Conservation (phyloP, 2,113 vertebrate species). For the Calidris pygmaea region DNA sequence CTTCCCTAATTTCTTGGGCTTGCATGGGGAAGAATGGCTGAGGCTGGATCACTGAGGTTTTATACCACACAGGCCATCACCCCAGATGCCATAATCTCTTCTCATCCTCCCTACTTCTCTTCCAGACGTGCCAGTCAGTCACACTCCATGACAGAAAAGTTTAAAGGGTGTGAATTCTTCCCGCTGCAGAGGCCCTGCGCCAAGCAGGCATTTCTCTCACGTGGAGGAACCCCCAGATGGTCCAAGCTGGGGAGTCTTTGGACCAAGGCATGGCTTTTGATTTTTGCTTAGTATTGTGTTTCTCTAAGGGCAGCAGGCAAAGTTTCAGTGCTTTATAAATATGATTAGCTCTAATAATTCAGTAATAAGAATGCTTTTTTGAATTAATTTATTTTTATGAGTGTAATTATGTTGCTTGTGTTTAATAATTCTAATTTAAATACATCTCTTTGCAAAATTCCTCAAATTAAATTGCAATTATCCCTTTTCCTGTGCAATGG, state of each 20-base stretch:
- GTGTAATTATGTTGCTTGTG: slow-evolving; percentile 3
- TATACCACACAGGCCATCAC: not conserved
- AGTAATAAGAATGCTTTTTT: not conserved
- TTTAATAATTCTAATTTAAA: slow-evolving; percentile 45
- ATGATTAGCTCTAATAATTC: not conserved
- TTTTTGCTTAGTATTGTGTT: not conserved
- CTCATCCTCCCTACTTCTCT: not conserved
- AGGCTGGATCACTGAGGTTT: not conserved
- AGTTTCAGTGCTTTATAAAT: not conserved
- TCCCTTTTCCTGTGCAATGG: slow-evolving; percentile 18
- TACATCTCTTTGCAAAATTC: slow-evolving; percentile 19
- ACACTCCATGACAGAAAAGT: not conserved
- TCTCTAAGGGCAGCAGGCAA: not conserved
- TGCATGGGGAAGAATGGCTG: not conserved
- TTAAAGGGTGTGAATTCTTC: not conserved
- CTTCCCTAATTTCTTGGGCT: not conserved
- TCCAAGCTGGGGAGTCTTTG: not conserved
- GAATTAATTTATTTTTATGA: not conserved
- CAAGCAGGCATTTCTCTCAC: not conserved
- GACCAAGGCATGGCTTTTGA: not conserved
- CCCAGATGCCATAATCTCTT: not conserved
- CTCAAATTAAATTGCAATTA: slow-evolving; percentile 35
- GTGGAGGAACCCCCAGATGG: not conserved
- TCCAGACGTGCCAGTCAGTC: not conserved
- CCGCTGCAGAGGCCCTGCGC: rapidly evolving